These are phyloP conservation scores for Tricholauxania praeusta DNA, from an alignment of 2,888 invertebrate species.

Conservation along the genomic window DNA sequence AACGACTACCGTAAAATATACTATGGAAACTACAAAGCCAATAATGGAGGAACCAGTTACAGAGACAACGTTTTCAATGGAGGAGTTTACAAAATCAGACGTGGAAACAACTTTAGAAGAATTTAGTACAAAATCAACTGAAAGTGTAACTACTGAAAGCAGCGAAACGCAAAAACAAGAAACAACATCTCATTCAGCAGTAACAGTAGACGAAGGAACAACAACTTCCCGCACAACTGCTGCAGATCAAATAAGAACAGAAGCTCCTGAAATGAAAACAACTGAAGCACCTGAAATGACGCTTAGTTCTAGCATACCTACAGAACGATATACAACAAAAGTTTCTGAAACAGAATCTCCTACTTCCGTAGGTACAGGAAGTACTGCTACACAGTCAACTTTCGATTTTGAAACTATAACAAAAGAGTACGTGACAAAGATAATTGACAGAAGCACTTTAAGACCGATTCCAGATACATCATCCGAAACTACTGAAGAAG, in stretches of 20 bases:
- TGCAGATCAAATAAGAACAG: neutral
- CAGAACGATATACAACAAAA: neutral
- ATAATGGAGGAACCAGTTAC: too few species aligned
- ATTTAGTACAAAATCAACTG: too few species aligned
- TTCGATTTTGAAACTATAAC: neutral
- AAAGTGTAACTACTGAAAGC: too few species aligned
- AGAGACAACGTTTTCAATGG: too few species aligned
- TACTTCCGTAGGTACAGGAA: neutral
- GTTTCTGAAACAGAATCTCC: neutral
- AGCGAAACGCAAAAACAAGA: neutral
- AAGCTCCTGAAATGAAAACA: slow-evolving; percentile 1
- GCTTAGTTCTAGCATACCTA: neutral
- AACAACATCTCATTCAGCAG: neutral
- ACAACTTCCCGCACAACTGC: slow-evolving; percentile 1
- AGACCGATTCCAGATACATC: neutral
- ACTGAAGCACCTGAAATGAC: slow-evolving; percentile 11
- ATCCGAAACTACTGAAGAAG: neutral
- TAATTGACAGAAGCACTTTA: neutral
- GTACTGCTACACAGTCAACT: neutral
- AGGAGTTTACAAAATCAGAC: too few species aligned
- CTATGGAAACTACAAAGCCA: too few species aligned
- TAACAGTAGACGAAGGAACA: neutral
- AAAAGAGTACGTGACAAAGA: neutral
- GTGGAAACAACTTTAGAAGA: too few species aligned
- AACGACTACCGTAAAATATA: too few species aligned